Conservation (phyloP, 2,113 vertebrate species). For the Stictonetta naevosa region DNA sequence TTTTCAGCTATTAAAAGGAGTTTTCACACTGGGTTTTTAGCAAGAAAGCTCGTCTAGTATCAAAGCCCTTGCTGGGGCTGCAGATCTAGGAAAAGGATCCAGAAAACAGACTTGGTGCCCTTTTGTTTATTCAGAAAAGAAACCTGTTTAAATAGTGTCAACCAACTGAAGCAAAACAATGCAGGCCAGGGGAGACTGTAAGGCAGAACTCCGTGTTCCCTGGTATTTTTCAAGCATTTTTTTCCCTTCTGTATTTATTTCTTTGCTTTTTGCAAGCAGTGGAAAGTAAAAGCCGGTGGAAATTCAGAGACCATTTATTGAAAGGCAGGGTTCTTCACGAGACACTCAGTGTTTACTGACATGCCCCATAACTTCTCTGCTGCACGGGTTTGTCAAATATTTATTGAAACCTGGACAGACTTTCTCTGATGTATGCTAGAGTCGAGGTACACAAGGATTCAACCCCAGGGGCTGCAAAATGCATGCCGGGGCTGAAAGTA, state of each 20-base stretch:
- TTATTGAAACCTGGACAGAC: background rate
- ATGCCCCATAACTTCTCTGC: background rate
- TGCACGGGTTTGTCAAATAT: background rate
- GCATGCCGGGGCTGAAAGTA: background rate
- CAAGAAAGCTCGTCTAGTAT: background rate
- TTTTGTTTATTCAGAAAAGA: slow-evolving; percentile 62
- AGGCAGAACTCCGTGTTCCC: background rate
- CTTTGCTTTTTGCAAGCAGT: background rate
- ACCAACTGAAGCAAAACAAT: slow-evolving; percentile 20
- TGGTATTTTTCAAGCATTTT: background rate
- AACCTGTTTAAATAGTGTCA: slow-evolving; percentile 63
- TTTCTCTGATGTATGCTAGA: background rate
- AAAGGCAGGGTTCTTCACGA: background rate
- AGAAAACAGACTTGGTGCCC: slow-evolving; percentile 19
- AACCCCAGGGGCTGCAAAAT: background rate
- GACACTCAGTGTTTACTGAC: background rate
- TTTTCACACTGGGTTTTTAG: background rate
- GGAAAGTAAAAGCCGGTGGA: background rate
- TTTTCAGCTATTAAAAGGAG: background rate
- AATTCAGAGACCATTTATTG: background rate
- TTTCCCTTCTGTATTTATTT: background rate
- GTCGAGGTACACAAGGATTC: background rate
- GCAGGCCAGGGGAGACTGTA: slow-evolving; percentile 6
- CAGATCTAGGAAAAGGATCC: slow-evolving; percentile 23
- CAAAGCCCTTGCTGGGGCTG: background rate